Evolutionary conservation across 2,888 invertebrate species (phyloP).

Genomic region (Hypercompe scribonia): DNA sequence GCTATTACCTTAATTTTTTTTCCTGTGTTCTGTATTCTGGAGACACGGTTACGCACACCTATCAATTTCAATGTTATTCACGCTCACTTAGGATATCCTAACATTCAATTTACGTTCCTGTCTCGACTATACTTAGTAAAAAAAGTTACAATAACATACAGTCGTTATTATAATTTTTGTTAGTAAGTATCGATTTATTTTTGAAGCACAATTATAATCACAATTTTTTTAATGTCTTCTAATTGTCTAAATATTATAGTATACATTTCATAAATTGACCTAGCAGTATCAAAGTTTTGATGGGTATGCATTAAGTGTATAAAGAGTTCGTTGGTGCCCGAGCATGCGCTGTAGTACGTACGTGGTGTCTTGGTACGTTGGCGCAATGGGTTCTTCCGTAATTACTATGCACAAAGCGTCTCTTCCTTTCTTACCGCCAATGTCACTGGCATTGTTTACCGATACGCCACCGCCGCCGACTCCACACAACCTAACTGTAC

Average conservation of each 20-base stretch:
- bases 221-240: not conserved
- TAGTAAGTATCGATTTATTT: not conserved
- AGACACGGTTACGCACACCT: not conserved
- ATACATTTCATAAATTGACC: conserved; percentile 12
- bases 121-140: not conserved
- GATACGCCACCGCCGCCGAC: conserved; percentile 60
- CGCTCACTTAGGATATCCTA: not conserved
- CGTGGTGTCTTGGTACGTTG: conserved; percentile 49
- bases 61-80: not conserved
- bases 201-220: not conserved
- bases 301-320: conserved; percentile 26
- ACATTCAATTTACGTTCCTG: not conserved
- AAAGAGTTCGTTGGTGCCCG: conserved; percentile 29
- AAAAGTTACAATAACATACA: too few relatives aligned
- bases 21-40: conserved; percentile 1
- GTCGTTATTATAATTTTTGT: too few relatives aligned
- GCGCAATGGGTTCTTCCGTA: conserved; percentile 57
- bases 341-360: conserved; percentile 36
- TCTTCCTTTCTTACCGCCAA: conserved; percentile 85
- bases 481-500: conserved; percentile 78
- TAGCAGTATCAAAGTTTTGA: conserved; percentile 37
- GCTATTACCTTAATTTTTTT: not conserved
- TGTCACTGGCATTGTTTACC: conserved; percentile 81
- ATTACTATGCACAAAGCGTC: conserved; percentile 79
- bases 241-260: not conserved